Conservation (phyloP, 2,888 invertebrate genomes). For the Agrochola circellaris region DNA sequence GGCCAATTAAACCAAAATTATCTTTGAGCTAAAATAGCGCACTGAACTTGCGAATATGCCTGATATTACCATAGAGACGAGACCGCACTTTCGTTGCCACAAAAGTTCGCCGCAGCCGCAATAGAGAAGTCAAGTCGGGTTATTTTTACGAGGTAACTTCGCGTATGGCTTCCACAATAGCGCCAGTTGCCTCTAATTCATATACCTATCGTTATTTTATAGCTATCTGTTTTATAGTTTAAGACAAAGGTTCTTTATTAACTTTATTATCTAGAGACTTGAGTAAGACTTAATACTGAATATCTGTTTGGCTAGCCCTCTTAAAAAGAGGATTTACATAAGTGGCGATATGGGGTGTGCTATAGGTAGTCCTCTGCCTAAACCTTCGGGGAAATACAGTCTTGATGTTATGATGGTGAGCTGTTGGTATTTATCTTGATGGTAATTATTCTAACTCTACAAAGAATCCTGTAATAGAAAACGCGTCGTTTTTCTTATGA, state of each 20-base stretch:
- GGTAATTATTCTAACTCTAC: not conserved
- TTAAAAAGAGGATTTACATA: not conserved
- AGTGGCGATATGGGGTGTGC: not conserved
- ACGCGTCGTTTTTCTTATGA: not conserved
- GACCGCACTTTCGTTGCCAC: slow-evolving; percentile 56
- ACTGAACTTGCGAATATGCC: slow-evolving; percentile 48
- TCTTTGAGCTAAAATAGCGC: slow-evolving; percentile 36
- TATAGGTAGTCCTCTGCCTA: not conserved
- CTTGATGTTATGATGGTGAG: not conserved
- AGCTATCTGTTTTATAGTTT: slow-evolving; percentile 34
- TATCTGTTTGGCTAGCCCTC: not conserved
- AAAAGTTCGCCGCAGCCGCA: slow-evolving; percentile 55
- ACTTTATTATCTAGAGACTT: slow-evolving; percentile 15
- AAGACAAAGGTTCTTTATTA: slow-evolving; percentile 18
- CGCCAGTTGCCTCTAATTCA: slow-evolving; percentile 47
- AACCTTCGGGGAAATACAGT: not conserved
- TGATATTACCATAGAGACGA: slow-evolving; percentile 62
- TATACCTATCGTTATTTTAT: slow-evolving; percentile 49
- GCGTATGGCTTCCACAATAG: slow-evolving; percentile 44
- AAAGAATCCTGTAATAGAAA: not conserved
- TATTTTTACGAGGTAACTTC: slow-evolving; percentile 64
- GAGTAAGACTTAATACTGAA: not conserved
- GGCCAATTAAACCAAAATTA: slow-evolving; percentile 47
- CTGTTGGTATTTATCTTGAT: not conserved
- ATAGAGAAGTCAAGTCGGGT: slow-evolving; percentile 57